phyloP scores from a whole-genome alignment of 1,140 invertebrate species.

The Saxidomus purpurata region DNA sequence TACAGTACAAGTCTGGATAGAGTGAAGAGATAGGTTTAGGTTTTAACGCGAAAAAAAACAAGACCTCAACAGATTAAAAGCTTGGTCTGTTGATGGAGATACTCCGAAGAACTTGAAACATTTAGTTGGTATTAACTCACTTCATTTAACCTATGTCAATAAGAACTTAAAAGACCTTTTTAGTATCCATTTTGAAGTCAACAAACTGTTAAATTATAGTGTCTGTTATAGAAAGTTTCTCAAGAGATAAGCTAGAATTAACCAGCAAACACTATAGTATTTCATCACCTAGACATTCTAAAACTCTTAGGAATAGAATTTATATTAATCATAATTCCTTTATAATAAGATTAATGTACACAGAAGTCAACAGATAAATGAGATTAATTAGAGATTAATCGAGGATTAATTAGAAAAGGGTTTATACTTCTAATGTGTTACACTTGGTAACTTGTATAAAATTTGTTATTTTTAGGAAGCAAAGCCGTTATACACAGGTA shows the following conservation, averaged over 20 bases:
- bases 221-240: not conserved
- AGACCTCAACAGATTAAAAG: too few relatives aligned
- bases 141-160: too few relatives aligned
- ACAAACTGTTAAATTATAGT: not conserved
- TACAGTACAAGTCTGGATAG: too few relatives aligned
- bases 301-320: not conserved
- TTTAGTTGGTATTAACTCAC: too few relatives aligned
- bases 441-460: not conserved
- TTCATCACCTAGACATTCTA: too few relatives aligned
- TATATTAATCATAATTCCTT: not conserved
- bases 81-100: too few relatives aligned
- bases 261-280: not conserved
- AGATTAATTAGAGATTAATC: conserved; percentile 24
- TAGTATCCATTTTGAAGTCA: too few relatives aligned
- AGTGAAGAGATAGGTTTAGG: too few relatives aligned
- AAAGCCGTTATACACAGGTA: too few relatives aligned
- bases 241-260: not conserved
- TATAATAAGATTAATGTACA: conserved; percentile 1
- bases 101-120: too few relatives aligned
- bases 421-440: not conserved
- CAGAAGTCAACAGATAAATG: conserved; percentile 5
- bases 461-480: conserved; percentile 13
- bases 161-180: too few relatives aligned
- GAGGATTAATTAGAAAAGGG: not conserved
- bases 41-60: too few relatives aligned